Percentiles rank a stretch among this genome's conserved stretches.
Conservation (phyloP, 2,113 vertebrate species). For the Lophura nycthemera region DNA sequence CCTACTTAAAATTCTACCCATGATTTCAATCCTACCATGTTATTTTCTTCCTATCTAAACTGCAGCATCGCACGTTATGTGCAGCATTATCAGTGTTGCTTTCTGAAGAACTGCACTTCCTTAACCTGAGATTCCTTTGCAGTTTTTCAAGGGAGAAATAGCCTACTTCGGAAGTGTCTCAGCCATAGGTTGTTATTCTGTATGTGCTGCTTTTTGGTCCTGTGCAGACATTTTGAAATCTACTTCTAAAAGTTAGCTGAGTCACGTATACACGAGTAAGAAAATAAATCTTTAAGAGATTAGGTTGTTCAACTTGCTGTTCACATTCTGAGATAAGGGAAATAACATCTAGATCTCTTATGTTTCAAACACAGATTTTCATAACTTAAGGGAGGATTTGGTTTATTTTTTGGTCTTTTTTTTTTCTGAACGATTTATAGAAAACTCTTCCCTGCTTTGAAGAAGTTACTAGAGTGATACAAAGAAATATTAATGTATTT, state of each 20-base stretch:
- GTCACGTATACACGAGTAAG: neutral
- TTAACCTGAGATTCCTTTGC: neutral
- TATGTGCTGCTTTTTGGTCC: neutral
- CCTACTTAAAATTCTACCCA: neutral
- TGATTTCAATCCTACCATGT: accelerated
- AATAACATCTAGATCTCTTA: neutral
- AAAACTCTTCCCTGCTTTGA: neutral
- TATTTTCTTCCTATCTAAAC: neutral
- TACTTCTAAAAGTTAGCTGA: neutral
- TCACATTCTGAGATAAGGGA: neutral
- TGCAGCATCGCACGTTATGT: accelerated
- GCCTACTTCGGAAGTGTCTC: neutral
- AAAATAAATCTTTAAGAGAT: neutral
- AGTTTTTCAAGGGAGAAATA: neutral
- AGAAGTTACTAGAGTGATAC: neutral
- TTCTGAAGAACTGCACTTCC: neutral
- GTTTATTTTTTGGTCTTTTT: neutral
- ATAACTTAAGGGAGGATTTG: neutral
- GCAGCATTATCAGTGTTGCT: neutral
- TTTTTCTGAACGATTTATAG: neutral
- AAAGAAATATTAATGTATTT: neutral
- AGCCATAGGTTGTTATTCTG: neutral
- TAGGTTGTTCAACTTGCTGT: neutral
- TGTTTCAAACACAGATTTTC: neutral
- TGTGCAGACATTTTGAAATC: neutral